Evolutionary conservation across 2,888 invertebrate genomes (phyloP).

Genomic region (Phlogophora meticulosa): DNA sequence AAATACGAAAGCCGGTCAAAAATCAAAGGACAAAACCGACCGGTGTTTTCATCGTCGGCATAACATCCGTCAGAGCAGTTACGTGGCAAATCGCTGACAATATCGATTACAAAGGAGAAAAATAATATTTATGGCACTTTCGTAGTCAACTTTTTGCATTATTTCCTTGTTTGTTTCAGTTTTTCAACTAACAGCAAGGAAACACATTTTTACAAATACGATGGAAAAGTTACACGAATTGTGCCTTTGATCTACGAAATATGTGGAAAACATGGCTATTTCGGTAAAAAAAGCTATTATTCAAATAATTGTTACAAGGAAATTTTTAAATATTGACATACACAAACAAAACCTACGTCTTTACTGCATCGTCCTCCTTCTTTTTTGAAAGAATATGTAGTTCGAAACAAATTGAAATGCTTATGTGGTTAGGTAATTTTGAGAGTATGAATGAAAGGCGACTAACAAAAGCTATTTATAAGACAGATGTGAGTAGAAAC

Average conservation of each 20-base stretch:
- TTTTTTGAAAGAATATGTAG: too few species aligned
- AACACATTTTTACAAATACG: conserved; percentile 69
- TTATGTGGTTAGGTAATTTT: too few species aligned
- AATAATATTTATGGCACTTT: conserved; percentile 81
- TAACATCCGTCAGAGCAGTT: conserved; percentile 80
- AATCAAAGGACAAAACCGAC: conserved; percentile 72
- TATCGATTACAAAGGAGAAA: conserved; percentile 81
- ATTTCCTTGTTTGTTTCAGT: conserved; percentile 79
- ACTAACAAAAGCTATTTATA: too few species aligned
- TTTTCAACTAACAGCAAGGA: conserved; percentile 72
- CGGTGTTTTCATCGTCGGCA: conserved; percentile 74
- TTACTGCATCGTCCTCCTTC: too few species aligned
- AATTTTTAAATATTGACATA: not conserved
- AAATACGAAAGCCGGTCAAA: conserved; percentile 58
- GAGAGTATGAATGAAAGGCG: too few species aligned
- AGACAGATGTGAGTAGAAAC: too few species aligned
- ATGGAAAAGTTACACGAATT: conserved; percentile 46
- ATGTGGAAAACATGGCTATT: conserved; percentile 30
- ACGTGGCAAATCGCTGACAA: conserved; percentile 83
- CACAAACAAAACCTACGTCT: too few species aligned
- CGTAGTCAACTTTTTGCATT: conserved; percentile 76
- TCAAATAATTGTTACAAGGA: conserved; percentile 5
- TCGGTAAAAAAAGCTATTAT: conserved; percentile 5
- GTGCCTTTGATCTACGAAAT: conserved; percentile 39
- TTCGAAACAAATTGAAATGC: too few species aligned